Evolutionary conservation across 1,140 invertebrate species (phyloP), one percentile per base, ranked within the genome.

Genomic region (Nasonia vitripennis): DNA sequence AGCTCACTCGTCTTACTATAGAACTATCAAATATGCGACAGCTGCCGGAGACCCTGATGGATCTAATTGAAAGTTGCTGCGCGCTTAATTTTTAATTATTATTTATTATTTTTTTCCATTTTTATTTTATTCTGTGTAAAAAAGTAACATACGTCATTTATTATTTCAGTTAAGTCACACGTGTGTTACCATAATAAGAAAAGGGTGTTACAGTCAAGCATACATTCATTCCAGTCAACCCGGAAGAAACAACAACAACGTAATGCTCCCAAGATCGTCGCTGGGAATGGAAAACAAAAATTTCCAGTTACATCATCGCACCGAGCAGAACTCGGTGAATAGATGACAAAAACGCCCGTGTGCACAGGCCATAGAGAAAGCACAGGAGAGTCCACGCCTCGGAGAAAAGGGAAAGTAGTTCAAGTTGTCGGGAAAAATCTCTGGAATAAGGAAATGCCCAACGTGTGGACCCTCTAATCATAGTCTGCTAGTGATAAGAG

Each of bases 341-440:
- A 62, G 55, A 20, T n/a, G 17, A 6, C 17, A 62, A 62, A n/a
- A 20, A 62, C 17, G 17, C 68, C 23, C 67, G 67, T 27, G 67
- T 27, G 51, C 51, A 20, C 14, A 45, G 41, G 41, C 4, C 34
- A 45, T 45, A 62, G 68, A 84, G 31, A 78, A 62, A 73, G 73
- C 11, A n/a, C 80, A 55, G 62, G 31, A 41, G 62, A 89, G 85
- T 74, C 87, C 82, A 82, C 83, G 37, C 37, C 74, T 77, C 23
- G 34, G 77, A 87, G 80, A 88, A 84, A 87, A 86, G 86, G 87
- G 88, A 88, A 89, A 87, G 87, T 81, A 87, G 81, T 84, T 87
- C 78, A 87, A 84, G 84, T 86, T 81, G 86, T 86, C 85, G 86
- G 87, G 87, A 87, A 89, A 87, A 89, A 87, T 31, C 27, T 34